Evolutionary conservation across 2,888 invertebrate genomes (phyloP).

Genomic region (Andrena hattorfiana): DNA sequence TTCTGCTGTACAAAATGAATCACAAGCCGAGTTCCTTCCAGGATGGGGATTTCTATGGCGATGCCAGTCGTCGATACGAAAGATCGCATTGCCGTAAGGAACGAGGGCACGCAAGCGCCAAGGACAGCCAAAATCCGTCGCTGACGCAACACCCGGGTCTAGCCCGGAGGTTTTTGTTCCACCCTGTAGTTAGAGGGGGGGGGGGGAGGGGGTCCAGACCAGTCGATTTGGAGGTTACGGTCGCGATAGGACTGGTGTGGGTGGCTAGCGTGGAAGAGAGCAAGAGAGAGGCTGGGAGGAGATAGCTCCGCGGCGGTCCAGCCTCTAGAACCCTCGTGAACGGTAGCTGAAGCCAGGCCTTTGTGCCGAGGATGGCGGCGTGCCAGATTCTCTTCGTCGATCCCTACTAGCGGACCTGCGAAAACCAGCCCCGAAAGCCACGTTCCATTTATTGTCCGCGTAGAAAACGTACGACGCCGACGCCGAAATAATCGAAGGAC

Average conservation of each 20-base stretch:
- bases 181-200: background rate
- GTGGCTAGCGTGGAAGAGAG: conserved; percentile 41
- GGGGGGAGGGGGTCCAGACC: conserved; percentile 7
- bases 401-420: conserved; percentile 79
- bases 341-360: conserved; percentile 66
- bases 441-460: conserved; percentile 70
- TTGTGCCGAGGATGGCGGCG: conserved; percentile 78
- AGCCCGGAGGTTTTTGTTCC: conserved; percentile 25
- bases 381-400: conserved; percentile 78
- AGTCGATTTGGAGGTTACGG: conserved; percentile 65
- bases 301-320: conserved; percentile 43
- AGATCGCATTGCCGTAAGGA: conserved; percentile 49
- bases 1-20: no score
- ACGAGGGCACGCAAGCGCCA: conserved; percentile 45
- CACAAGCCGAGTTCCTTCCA: no score
- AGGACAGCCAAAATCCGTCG: conserved; percentile 28
- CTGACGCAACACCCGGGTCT: conserved; percentile 27
- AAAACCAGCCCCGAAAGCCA: conserved; percentile 71
- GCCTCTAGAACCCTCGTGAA: conserved; percentile 42
- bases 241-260: conserved; percentile 46
- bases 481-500: conserved; percentile 63
- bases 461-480: conserved; percentile 67
- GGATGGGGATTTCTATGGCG: background rate
- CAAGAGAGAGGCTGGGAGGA: conserved; percentile 7
- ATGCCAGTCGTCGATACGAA: background rate